Evolutionary conservation across 2,797 vertebrate species (phyloP), one percentile per base, ranked within the genome.

Genomic region (Heteromormyrus szaboi): DNA sequence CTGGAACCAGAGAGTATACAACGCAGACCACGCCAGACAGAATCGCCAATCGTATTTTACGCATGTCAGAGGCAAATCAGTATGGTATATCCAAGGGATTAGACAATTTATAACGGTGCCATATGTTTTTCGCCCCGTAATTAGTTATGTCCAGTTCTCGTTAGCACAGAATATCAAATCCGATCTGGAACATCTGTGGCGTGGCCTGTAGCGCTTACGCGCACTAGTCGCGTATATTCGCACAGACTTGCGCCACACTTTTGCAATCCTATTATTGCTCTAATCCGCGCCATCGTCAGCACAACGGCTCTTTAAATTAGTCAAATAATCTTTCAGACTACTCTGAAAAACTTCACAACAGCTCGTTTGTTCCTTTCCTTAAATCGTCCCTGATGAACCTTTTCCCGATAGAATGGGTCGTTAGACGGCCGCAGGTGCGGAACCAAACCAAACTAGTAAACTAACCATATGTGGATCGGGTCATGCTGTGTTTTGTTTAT

Each of bases 281-380:
- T 89, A 90, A 90, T 90, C 88, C 86, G 59, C 79, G 50, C 84
- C 33, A 46, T 87, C 37, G 62, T 79, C 85, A 79, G 85, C 3
- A 37, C 65, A 48, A 44, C 85, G n/a, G 84, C 65, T 89, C 68
- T 48, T 81, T 81, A 87, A 81, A 46, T 3, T 50, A 33, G n/a
- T 79, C n/a, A 25, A 50, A 72, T 59, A 72, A 72, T 54, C 48
- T 48, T 79, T 54, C 48, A 4, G 25, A 81, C 46, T 56, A 54
- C 29, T n/a, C 25, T 53, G 25, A 51, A 54, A 48, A 56, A 54
- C 44, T 19, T 76, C 22, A 76, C 25, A 54, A 37, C 4, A 37
- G 85, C 50, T 37, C 29, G 17, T 37, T 84, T 84, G 81, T 86
- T 59, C 51, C 25, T 33, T 54, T 86, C 51, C 33, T 25, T 51